Conservation (phyloP, 2,888 invertebrate genomes). For the Lymantria monacha region DNA sequence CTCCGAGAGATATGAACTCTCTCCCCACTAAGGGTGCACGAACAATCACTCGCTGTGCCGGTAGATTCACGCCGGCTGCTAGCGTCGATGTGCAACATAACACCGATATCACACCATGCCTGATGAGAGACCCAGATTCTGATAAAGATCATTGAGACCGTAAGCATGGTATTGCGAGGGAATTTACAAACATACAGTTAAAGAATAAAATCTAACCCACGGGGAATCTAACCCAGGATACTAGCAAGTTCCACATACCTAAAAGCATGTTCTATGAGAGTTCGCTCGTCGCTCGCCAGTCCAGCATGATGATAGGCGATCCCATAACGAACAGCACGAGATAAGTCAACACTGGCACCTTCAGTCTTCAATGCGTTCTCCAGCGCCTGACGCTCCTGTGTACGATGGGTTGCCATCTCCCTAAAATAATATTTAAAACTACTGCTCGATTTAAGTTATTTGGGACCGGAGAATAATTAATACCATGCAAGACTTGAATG, state of each 20-base stretch:
- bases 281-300: slow-evolving; percentile 92
- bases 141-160: too few species aligned
- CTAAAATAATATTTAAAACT: slow-evolving; percentile 26
- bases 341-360: slow-evolving; percentile 84
- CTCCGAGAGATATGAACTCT: slow-evolving; percentile 87
- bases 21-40: slow-evolving; percentile 92
- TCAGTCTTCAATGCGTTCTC: slow-evolving; percentile 83
- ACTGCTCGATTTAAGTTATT: background rate
- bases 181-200: too few species aligned
- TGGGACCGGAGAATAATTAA: too few species aligned
- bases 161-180: too few species aligned
- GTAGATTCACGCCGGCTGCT: slow-evolving; percentile 98
- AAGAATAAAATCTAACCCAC: too few species aligned
- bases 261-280: slow-evolving; percentile 92
- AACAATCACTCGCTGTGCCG: slow-evolving; percentile 94
- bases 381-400: slow-evolving; percentile 44
- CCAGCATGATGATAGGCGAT: slow-evolving; percentile 97
- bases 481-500: too few species aligned
- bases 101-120: slow-evolving; percentile 91
- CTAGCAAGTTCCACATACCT: slow-evolving; percentile 38
- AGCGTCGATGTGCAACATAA: slow-evolving; percentile 97
- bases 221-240: too few species aligned
- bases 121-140: slow-evolving; percentile 24
- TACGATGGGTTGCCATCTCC: slow-evolving; percentile 49
- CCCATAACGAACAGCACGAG: slow-evolving; percentile 88